Conservation (phyloP, 2,797 vertebrate genomes). For the Microchirus variegatus region DNA sequence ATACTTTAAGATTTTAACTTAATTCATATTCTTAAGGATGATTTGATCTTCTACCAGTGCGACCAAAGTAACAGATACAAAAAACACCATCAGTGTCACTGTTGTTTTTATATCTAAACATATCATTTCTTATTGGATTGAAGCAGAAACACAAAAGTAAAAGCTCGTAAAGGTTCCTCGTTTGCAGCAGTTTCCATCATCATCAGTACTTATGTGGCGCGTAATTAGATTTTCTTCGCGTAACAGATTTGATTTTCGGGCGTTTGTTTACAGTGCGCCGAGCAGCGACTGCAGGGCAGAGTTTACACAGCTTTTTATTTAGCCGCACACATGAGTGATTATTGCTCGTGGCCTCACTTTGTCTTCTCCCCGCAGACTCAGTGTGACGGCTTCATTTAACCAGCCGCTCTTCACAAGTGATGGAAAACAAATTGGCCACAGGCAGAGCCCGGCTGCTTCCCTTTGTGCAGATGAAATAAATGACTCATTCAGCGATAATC, state of each 20-base stretch:
- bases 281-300: slow-evolving; percentile 18
- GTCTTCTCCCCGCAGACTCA: slow-evolving; percentile 39
- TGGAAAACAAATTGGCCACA: slow-evolving; percentile 71
- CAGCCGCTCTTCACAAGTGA: slow-evolving; percentile 50
- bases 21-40: too few species aligned
- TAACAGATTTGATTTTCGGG: slow-evolving; percentile 7
- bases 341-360: slow-evolving; percentile 47
- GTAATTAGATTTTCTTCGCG: background rate
- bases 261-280: background rate
- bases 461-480: slow-evolving; percentile 53
- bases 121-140: too few species aligned
- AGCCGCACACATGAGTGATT: slow-evolving; percentile 44
- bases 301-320: slow-evolving; percentile 39
- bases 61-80: too few species aligned
- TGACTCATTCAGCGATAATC: slow-evolving; percentile 59
- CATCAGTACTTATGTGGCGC: background rate
- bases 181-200: background rate
- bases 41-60: too few species aligned
- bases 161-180: too few species aligned
- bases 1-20: too few species aligned
- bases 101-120: too few species aligned
- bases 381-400: slow-evolving; percentile 58
- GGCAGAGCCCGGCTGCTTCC: slow-evolving; percentile 39
- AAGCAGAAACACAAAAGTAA: too few species aligned
- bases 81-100: too few species aligned